Percentiles rank a stretch among this genome's conserved stretches.
These are phyloP conservation scores for Chloroclystis v-ata DNA, from an alignment of 2,888 invertebrate genomes.

Conservation along the genomic window DNA sequence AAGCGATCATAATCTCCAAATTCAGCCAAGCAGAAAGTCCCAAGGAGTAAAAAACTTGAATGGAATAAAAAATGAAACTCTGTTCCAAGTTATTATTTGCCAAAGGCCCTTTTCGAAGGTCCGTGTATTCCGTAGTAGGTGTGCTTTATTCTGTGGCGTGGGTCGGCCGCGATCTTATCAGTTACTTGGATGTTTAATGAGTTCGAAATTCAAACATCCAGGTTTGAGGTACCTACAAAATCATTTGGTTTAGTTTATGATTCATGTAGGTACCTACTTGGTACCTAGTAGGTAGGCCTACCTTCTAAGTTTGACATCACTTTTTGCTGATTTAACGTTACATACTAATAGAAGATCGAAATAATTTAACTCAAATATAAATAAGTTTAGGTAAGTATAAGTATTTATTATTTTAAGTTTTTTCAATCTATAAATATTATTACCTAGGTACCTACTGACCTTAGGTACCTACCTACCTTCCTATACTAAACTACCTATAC, in stretches of 20 bases:
- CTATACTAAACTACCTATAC: too few relatives aligned
- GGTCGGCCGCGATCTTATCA: constrained; percentile 26
- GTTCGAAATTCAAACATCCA: constrained; percentile 17
- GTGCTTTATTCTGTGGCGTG: constrained; percentile 11
- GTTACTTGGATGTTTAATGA: constrained; percentile 31
- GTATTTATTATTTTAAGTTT: too few relatives aligned
- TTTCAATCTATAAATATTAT: too few relatives aligned
- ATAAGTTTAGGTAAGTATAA: too few relatives aligned
- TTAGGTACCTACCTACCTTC: too few relatives aligned
- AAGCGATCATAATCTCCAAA: constrained; percentile 27
- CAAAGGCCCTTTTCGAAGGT: constrained; percentile 23
- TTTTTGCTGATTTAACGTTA: too few relatives aligned
- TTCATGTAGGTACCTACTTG: too few relatives aligned
- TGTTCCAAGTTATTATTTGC: constrained; percentile 27
- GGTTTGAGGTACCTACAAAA: not conserved
- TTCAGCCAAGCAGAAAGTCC: constrained; percentile 26
- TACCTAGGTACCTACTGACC: not conserved
- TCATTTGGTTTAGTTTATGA: too few relatives aligned
- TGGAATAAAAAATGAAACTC: constrained; percentile 14
- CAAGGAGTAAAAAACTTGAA: constrained; percentile 27
- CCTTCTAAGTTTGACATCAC: too few relatives aligned
- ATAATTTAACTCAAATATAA: too few relatives aligned
- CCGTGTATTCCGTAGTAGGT: constrained; percentile 6
- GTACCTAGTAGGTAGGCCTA: too few relatives aligned
- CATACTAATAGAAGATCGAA: too few relatives aligned